Conservation (phyloP, 30 jellyfish, hydroid and myxozoan species). For the Aurelia sp. region DNA sequence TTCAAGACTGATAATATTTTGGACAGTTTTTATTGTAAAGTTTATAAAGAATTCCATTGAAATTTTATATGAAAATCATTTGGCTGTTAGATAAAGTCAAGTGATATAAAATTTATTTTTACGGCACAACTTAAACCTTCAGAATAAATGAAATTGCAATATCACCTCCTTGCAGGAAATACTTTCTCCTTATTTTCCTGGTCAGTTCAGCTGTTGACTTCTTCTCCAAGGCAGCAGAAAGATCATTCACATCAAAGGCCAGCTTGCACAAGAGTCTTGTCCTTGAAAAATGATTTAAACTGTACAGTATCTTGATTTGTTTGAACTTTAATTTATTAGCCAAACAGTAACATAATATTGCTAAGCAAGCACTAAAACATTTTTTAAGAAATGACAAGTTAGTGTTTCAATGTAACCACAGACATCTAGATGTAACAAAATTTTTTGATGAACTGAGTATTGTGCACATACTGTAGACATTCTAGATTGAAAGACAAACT, state of each 20-base stretch:
- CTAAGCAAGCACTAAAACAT: no score
- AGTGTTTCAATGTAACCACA: no score
- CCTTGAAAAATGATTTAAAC: neutral
- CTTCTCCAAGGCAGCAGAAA: neutral
- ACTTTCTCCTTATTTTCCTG: slow-evolving; percentile 2
- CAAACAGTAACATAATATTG: neutral
- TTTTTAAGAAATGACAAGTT: no score
- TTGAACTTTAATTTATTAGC: neutral
- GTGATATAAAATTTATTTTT: no score
- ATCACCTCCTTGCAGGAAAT: slow-evolving; percentile 43
- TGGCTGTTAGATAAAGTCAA: neutral
- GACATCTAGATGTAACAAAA: no score
- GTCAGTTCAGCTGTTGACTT: neutral
- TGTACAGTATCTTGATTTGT: neutral
- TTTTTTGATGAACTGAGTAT: no score
- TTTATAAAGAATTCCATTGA: neutral
- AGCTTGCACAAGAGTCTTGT: slow-evolving; percentile 23
- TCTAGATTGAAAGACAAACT: no score
- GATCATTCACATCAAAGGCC: slow-evolving; percentile 39
- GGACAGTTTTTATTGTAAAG: neutral
- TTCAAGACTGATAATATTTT: no score
- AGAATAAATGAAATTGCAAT: no score
- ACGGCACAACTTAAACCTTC: no score
- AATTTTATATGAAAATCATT: neutral
- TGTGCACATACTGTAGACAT: no score